phyloP scores from a whole-genome alignment of 2,888 invertebrate genomes.

The Cerastoderma edule region DNA sequence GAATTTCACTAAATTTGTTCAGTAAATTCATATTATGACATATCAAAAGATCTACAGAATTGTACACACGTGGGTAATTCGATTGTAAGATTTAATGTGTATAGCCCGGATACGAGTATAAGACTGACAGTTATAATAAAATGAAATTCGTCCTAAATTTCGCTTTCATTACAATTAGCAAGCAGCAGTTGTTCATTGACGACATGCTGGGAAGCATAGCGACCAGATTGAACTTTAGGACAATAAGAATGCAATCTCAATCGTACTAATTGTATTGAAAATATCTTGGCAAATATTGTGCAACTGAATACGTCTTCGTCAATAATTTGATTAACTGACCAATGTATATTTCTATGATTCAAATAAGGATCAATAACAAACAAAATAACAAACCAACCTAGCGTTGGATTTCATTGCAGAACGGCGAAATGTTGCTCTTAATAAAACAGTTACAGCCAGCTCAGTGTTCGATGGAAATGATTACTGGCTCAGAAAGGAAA shows the following conservation, averaged over 20 bases:
- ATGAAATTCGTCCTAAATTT: too few species aligned
- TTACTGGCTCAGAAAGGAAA: background rate
- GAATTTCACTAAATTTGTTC: too few species aligned
- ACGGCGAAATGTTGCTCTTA: conserved; percentile 14
- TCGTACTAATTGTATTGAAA: background rate
- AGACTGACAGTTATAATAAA: too few species aligned
- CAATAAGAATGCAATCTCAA: background rate
- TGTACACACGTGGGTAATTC: too few species aligned
- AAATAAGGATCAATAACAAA: background rate
- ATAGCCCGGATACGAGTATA: too few species aligned
- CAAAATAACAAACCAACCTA: background rate
- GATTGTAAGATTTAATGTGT: too few species aligned
- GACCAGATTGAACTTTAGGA: background rate
- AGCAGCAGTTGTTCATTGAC: too few species aligned
- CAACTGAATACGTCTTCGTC: background rate
- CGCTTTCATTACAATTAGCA: too few species aligned
- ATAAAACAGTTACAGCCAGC: conserved; percentile 2
- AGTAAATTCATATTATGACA: too few species aligned
- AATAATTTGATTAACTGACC: background rate
- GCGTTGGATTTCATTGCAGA: background rate
- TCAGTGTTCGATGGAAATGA: background rate
- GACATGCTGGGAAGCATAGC: too few species aligned
- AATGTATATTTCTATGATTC: background rate
- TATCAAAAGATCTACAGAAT: too few species aligned
- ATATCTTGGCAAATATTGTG: background rate